Conservation (phyloP, 2,113 vertebrate species). For the Monarcha castaneiventris region DNA sequence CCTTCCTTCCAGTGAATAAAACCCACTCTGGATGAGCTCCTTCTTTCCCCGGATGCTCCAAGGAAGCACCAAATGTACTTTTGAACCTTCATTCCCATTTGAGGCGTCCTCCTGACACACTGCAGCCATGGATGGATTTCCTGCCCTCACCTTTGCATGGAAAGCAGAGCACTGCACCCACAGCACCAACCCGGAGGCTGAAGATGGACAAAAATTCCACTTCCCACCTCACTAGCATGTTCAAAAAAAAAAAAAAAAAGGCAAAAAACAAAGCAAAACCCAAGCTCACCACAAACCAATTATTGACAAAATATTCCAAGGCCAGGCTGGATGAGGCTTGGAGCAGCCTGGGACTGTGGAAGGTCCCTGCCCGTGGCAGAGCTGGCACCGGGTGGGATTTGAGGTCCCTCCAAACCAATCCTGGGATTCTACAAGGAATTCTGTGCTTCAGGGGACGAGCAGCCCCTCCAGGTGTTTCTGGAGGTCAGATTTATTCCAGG, state of each 20-base stretch:
- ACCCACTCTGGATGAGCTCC: background rate
- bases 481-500: background rate
- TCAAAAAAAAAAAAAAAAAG: no score
- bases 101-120: accelerated
- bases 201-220: background rate
- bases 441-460: background rate
- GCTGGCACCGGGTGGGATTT: background rate
- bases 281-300: background rate
- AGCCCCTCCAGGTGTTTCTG: background rate
- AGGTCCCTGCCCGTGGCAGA: background rate
- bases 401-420: background rate
- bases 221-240: background rate
- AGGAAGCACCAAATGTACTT: background rate
- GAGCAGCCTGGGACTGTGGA: background rate
- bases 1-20: background rate
- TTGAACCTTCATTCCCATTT: background rate
- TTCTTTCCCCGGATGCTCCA: background rate
- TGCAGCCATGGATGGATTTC: background rate
- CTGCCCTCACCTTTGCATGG: background rate
- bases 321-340: background rate
- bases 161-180: background rate
- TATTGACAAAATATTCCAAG: background rate
- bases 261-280: background rate
- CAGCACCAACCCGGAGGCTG: background rate
- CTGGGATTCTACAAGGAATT: background rate